These are phyloP conservation scores for Artibeus lituratus DNA, from an alignment of 2,797 vertebrate species.

Conservation along the genomic window DNA sequence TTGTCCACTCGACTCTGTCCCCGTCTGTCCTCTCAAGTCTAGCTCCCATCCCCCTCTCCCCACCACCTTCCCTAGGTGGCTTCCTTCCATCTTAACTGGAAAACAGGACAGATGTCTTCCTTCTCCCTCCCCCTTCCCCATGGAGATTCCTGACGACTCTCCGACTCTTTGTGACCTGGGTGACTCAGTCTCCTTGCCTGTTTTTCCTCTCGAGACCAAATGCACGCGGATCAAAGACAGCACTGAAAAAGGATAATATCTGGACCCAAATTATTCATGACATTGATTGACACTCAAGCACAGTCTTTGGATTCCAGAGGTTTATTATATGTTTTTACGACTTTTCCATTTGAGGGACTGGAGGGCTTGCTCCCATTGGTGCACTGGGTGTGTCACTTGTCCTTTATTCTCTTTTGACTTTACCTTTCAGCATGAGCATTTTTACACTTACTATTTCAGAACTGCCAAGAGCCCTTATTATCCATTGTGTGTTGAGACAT, in stretches of 20 bases:
- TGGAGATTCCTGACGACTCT: not conserved
- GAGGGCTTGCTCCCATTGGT: not conserved
- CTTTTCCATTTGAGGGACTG: not conserved
- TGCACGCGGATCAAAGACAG: not conserved
- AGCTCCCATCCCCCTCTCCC: not conserved
- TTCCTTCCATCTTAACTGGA: not conserved
- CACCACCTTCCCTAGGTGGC: not conserved
- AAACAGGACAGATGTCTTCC: accelerated
- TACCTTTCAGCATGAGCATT: not conserved
- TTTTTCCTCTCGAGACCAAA: not conserved
- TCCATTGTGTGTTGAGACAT: not conserved
- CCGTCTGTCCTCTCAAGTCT: too few relatives aligned
- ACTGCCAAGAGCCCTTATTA: too few relatives aligned
- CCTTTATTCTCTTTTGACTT: not conserved
- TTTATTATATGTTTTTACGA: not conserved
- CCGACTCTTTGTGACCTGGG: not conserved
- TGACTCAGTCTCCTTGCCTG: not conserved
- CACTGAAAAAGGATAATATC: not conserved
- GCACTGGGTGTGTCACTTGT: not conserved
- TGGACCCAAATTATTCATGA: not conserved
- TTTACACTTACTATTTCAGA: not conserved
- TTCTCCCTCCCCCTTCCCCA: not conserved
- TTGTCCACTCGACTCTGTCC: too few relatives aligned
- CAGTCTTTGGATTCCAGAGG: not conserved
- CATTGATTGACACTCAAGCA: too few relatives aligned